Evolutionary conservation across 2,113 vertebrate species (phyloP).

Genomic region (Ceyx margarethae): DNA sequence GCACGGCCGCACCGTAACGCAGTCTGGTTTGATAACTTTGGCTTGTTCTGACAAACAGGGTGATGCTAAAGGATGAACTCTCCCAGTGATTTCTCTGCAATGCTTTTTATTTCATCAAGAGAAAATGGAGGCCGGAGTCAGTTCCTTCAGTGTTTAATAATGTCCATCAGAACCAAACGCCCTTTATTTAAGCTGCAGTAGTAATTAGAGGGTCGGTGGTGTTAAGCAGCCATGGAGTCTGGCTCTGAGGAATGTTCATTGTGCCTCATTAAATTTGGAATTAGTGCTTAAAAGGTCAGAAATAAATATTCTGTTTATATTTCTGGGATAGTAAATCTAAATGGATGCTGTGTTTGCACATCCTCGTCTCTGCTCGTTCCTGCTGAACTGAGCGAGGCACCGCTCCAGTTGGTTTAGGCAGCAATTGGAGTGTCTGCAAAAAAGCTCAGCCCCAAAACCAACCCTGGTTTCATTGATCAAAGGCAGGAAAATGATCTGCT

Average conservation of each 20-base stretch:
- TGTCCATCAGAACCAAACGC: conserved; percentile 56
- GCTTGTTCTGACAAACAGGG: conserved; percentile 34
- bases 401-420: conserved; percentile 35
- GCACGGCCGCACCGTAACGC: conserved; percentile 5
- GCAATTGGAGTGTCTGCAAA: conserved; percentile 46
- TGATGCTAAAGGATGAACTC: conserved; percentile 46
- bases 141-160: conserved; percentile 59
- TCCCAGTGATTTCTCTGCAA: conserved; percentile 5
- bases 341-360: conserved; percentile 47
- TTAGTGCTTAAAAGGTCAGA: conserved; percentile 75
- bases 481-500: conserved; percentile 67
- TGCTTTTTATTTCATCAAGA: conserved; percentile 60
- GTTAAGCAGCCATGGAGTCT: conserved; percentile 67
- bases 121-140: conserved; percentile 62
- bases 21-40: conserved; percentile 45
- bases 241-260: conserved; percentile 71
- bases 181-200: conserved; percentile 66
- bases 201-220: conserved; percentile 72
- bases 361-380: conserved; percentile 38
- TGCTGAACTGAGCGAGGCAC: background rate
- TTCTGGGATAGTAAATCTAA: conserved; percentile 65
- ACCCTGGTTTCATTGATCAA: conserved; percentile 67
- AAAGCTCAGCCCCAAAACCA: conserved; percentile 51
- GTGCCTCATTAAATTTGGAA: conserved; percentile 77
- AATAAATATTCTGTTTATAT: conserved; percentile 77